Evolutionary conservation across 2,888 invertebrate genomes (phyloP), one percentile per base, ranked within the genome.

Genomic region (Ariolimax columbianus): DNA sequence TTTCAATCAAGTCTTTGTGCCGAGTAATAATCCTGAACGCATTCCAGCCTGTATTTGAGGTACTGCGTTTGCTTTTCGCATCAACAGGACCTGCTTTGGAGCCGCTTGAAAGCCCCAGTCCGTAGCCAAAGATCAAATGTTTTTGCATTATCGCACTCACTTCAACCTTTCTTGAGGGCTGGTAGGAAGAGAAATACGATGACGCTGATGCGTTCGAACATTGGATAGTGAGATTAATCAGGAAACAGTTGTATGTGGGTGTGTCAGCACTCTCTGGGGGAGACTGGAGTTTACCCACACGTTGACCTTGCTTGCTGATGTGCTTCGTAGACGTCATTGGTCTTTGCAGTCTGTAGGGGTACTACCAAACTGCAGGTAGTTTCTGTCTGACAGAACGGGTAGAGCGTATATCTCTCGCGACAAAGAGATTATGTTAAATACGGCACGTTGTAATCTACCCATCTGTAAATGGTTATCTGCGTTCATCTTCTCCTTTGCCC

Each of bases 1-100:
- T 77, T 77, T 77, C 77, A 33, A 77, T 77, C 59, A 77, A 38
- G 47, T 38, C 23, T 77, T 77, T 77, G 77, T 77, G 59, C 59
- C 2, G 26, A 38, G 38, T 6, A 7, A 3, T 77, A 77, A 77
- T 77, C 23, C 77, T 17, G 3, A 75, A 75, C 30, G 30, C 75
- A 75, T 75, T 75, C 75, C 40, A 7, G 17, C 1, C 36, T 59
- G 11, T 59, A 59, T 30, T 26, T 14, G 23, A 59, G 0, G 38
- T 26, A 17, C 26, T 36, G 55, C 3, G 26, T n/a, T 59, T 77
- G 77, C 59, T 51, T 77, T 77, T 77, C 59, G 36, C 77, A 77
- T 77, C 77, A 77, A 38, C 33, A 36, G 38, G n/a, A 36, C 33
- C 6, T 19, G 47, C 77, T 77, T 51, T 55, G 33, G 55, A 59